Percentiles rank a stretch among this genome's conserved stretches.
Conservation (phyloP, 30 jellyfish, hydroid and myxozoan genomes). For the Hydractinia symbiolongicarpus region DNA sequence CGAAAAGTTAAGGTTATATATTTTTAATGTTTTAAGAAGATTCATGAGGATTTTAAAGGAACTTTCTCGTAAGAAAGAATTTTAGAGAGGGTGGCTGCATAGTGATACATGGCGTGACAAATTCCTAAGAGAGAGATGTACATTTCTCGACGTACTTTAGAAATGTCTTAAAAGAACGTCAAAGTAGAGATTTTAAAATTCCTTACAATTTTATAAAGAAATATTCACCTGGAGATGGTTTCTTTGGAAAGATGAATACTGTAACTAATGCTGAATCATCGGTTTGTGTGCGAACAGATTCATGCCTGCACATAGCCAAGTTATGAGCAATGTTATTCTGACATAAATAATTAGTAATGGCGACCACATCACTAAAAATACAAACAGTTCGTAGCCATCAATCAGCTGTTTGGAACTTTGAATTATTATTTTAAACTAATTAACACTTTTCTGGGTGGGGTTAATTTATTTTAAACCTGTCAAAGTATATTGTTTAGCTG, state of each 20-base stretch:
- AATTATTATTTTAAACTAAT: neutral
- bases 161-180: too few species aligned
- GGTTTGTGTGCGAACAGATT: neutral
- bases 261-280: constrained; percentile 20
- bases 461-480: too few species aligned
- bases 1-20: too few species aligned
- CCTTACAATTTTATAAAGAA: neutral
- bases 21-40: too few species aligned
- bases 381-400: neutral
- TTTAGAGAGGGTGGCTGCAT: too few species aligned
- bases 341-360: constrained; percentile 35
- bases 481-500: too few species aligned
- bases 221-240: constrained; percentile 63
- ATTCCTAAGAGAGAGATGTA: too few species aligned
- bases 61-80: too few species aligned
- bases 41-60: too few species aligned
- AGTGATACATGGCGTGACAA: too few species aligned
- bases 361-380: constrained; percentile 38
- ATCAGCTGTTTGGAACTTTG: neutral
- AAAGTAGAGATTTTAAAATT: neutral
- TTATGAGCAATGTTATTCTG: constrained; percentile 74
- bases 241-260: constrained; percentile 79
- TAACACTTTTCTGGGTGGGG: too few species aligned
- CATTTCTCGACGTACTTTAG: too few species aligned
- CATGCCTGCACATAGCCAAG: constrained; percentile 55